Evolutionary conservation across 2,113 vertebrate species (phyloP), one percentile per base, ranked within the genome.

Genomic region (Poeciliopsis retropinna): DNA sequence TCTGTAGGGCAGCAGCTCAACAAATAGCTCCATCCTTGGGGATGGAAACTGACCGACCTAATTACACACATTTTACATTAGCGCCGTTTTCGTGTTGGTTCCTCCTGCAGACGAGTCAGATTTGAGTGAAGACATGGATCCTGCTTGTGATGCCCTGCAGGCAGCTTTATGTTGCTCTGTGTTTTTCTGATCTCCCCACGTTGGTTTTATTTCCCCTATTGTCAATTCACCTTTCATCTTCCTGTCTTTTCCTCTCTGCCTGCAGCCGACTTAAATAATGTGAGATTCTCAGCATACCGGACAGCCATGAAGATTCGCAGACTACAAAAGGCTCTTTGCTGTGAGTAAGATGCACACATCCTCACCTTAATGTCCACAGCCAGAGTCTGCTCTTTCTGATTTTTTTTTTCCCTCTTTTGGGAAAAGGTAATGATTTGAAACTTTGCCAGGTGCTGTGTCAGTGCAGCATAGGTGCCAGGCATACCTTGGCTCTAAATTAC

Each of bases 251-350:
- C 77, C 61, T 63, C 64, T n/a, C 51, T 57, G 25, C 39, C 57
- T 69, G 64, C 25, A 99, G 98, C 95, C 64, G 98, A 99, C 90
- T 88, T 99, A 85, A 99, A 99, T 94, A 99, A 98, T 0, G 97
- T 99, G 30, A 96, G 98, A 72, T 99, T 99, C 94, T 99, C 98
- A 11, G 98, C 98, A 39, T 99, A 99, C 91, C 95, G 98, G 72
- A 99, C 97, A 0, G 97, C 97, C 69, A 99, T 99, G 96, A 99
- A 99, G 93, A 98, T 98, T 85, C 96, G 98, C 67, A 93, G 97
- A 60, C 94, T 99, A 37, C 98, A 99, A 86, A 99, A 99, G 82
- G 96, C 97, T 0, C 91, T 99, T 2, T 98, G 98, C 86, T 94
- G 98, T 99, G 91, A 98, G 98, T 98, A 70, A 76, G 13, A 75